A percentile compares a stretch with the other conserved stretches of the same genome.
These are phyloP conservation scores for Crypturellus undulatus DNA, from an alignment of 2,113 vertebrate species.

Conservation along the genomic window DNA sequence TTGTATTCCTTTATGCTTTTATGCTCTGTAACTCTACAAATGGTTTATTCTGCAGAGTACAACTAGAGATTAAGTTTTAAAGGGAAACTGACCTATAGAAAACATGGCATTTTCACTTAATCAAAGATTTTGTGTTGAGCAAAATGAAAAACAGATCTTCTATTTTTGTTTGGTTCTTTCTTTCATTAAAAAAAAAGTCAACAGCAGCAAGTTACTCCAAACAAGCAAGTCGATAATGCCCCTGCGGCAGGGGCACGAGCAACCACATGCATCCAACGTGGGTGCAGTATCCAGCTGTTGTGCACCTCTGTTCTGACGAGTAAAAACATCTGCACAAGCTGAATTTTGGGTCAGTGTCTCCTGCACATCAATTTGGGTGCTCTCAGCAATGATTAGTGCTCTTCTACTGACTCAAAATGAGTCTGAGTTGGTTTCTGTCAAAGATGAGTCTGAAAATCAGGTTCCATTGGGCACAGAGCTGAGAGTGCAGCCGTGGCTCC, in stretches of 20 bases:
- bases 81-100: neutral
- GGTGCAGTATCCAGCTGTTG: neutral
- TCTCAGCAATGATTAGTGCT: neutral
- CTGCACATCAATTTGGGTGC: neutral
- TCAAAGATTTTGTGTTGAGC: neutral
- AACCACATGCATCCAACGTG: neutral
- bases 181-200: neutral
- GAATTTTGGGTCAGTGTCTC: neutral
- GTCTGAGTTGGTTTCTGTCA: neutral
- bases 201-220: neutral
- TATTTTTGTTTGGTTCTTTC: neutral
- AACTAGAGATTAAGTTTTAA: neutral
- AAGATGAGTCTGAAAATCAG: slow-evolving; percentile 19
- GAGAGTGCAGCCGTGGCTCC: neutral
- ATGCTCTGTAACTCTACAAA: neutral
- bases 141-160: neutral
- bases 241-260: neutral
- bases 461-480: neutral
- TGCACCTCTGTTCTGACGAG: neutral
- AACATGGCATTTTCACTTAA: neutral
- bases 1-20: neutral
- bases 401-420: neutral
- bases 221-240: neutral
- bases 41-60: neutral
- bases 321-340: neutral